Evolutionary conservation across 2,888 invertebrate species (phyloP), one percentile per base, ranked within the genome.

Genomic region (Macrosoma leucophasiata): DNA sequence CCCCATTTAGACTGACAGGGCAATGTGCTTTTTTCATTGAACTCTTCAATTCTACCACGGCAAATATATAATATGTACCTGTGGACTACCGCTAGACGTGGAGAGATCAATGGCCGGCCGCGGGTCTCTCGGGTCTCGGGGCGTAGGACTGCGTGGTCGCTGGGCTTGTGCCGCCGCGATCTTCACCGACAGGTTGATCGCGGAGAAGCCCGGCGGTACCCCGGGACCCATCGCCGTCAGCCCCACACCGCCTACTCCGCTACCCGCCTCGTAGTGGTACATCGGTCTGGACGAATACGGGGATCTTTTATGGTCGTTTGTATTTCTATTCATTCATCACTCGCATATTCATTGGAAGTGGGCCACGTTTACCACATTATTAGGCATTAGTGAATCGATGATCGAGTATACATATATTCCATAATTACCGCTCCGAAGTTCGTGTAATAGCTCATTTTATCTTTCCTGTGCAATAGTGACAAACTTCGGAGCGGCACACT

Each of bases 51-150:
- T n/a, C n/a, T n/a, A n/a, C n/a, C n/a, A n/a, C n/a, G n/a, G n/a
- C n/a, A n/a, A n/a, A n/a, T n/a, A n/a, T n/a, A n/a, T n/a, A n/a
- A n/a, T n/a, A n/a, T n/a, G n/a, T 74, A 91, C 94, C 89, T 94
- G 93, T 57, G 94, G 94, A 85, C 94, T 94, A 51, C 94, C 93
- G 72, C 92, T 94, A 55, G 94, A 93, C 46, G 94, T 93, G 52
- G 94, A 94, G 30, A 94, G 87, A 78, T 94, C 94, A 81, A 94
- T 93, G 52, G 94, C 93, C 8, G 93, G 92, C 43, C 91, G 90
- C 28, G 90, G 90, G 55, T 94, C 93, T 22, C 93, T 90, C 33
- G 91, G 91, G 53, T 91, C 91, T 21, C 91, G 87, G 36, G 91
- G 90, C 41, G 92, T 90, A 25, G 93, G 93, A 85, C 86, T 91